phyloP scores from a whole-genome alignment of 1,140 invertebrate species.

The Papilio helenus region DNA sequence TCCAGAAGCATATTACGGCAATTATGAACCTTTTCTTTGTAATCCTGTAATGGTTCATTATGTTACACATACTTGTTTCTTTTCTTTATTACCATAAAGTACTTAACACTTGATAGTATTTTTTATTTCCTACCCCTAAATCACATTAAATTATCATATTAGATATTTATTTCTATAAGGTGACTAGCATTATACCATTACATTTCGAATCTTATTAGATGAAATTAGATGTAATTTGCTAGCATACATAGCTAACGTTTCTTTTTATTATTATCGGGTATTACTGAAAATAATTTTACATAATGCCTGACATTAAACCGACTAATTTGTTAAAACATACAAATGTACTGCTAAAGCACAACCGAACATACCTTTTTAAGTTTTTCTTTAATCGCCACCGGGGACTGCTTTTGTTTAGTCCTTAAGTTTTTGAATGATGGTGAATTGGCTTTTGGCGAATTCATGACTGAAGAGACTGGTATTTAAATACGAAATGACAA shows the following conservation, averaged over 20 bases:
- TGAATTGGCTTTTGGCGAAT: constrained; percentile 51
- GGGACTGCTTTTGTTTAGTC: constrained; percentile 61
- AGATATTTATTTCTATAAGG: too few relatives aligned
- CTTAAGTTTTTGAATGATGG: constrained; percentile 68
- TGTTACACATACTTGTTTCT: background rate
- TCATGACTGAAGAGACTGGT: constrained; percentile 46
- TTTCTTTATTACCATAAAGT: background rate
- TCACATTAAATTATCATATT: too few relatives aligned
- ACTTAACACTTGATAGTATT: too few relatives aligned
- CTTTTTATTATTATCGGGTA: background rate
- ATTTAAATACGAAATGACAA: background rate
- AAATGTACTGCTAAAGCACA: background rate
- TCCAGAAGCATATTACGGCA: constrained; percentile 66
- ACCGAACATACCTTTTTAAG: constrained; percentile 63
- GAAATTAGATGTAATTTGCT: background rate
- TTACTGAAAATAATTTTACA: background rate
- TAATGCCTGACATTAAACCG: background rate
- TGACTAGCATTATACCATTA: too few relatives aligned
- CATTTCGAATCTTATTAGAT: too few relatives aligned
- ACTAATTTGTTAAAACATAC: background rate
- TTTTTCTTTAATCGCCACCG: constrained; percentile 73
- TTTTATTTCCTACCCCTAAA: too few relatives aligned
- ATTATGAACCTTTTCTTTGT: constrained; percentile 68
- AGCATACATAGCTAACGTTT: background rate
- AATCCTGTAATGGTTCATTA: constrained; percentile 58